A percentile compares a stretch with the other conserved stretches of the same genome.
Conservation (phyloP, 2,888 invertebrate genomes). For the Campoplex capitator region DNA sequence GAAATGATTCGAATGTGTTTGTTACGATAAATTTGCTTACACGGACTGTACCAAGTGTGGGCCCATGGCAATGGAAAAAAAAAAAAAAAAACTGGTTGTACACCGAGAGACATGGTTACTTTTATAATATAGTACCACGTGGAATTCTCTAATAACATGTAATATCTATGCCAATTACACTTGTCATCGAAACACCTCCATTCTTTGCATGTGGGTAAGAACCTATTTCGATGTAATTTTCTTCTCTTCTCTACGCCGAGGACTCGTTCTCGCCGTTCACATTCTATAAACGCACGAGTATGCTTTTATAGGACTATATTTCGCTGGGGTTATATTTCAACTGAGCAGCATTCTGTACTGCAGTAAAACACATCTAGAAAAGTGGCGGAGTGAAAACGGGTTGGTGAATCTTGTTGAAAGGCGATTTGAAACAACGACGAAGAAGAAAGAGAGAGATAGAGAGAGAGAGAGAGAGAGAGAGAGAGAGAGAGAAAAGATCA, state of each 20-base stretch:
- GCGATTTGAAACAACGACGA: conserved; percentile 17
- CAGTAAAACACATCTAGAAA: not conserved
- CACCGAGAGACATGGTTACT: not conserved
- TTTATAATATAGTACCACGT: conserved; percentile 23
- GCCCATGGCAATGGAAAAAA: not conserved
- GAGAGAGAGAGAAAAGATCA: not conserved
- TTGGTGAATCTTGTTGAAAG: conserved; percentile 31
- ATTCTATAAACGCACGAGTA: not conserved
- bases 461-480: not conserved
- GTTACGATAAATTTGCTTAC: conserved; percentile 23
- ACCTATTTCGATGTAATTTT: conserved; percentile 43
- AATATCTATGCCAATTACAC: conserved; percentile 60
- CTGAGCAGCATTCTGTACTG: conserved; percentile 6
- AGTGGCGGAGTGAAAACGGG: conserved; percentile 9
- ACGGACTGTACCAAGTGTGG: conserved; percentile 12
- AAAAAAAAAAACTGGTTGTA: conserved; percentile 41
- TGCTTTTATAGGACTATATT: conserved; percentile 29
- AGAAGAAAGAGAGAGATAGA: not conserved
- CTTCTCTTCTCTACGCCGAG: conserved; percentile 16
- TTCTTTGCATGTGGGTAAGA: conserved; percentile 36
- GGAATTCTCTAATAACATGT: conserved; percentile 23
- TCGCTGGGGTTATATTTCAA: not conserved
- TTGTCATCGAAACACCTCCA: conserved; percentile 57
- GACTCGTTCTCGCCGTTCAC: conserved; percentile 17
- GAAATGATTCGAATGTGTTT: not conserved